Base-by-base conservation (phyloP, 64 coral and sea anemone genomes). In the Actinia equina region DNA sequence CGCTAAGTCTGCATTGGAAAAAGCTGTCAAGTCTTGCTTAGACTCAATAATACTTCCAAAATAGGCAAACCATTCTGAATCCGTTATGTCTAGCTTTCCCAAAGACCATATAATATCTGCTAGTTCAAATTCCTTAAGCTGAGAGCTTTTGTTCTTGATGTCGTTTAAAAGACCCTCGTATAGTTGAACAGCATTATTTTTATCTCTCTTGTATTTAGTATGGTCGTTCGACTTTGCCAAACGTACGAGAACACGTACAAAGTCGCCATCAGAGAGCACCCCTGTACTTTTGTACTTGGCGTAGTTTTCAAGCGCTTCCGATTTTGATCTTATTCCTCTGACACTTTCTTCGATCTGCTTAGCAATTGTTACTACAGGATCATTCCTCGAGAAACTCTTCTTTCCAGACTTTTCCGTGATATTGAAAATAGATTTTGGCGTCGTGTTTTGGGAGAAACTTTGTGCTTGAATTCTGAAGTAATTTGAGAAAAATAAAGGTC, bases 31-130 rank as follows among this genome's bases (percentile, higher is more conserved):
- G 10, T 85, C 83, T 17, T 60, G 17, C 11, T 49, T 81, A 37
- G 51, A 26, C 17, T 85, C 51, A 3, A 85, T 17, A 7, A 85
- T 43, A 22, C 25, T 63, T 7, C 83, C 59, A 85, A 85, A 85
- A 58, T 85, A 13, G 41, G 5, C n/a, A 27, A 60, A 85, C 53
- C 26, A 43, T 18, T 85, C 55, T 37, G n/a, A 12, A 52, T 81
- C 78, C 27, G 13, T 15, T 8, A 54, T 20, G 12, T 42, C 55
- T 0, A 85, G n/a, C 59, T 85, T 85, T 85, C 83, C 83, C 30
- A 85, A 53, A 85, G 53, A 85, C 83, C 83, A 85, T 18, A 85
- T 22, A 3, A 62, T 53, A 85, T 85, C 83, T 58, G 83, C 83
- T 5, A 85, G 15, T 18, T 85, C 25, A 27, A 85, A 85, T 58